phyloP scores from a whole-genome alignment of 2,797 vertebrate species.

The Melanotaenia maccullochi region DNA sequence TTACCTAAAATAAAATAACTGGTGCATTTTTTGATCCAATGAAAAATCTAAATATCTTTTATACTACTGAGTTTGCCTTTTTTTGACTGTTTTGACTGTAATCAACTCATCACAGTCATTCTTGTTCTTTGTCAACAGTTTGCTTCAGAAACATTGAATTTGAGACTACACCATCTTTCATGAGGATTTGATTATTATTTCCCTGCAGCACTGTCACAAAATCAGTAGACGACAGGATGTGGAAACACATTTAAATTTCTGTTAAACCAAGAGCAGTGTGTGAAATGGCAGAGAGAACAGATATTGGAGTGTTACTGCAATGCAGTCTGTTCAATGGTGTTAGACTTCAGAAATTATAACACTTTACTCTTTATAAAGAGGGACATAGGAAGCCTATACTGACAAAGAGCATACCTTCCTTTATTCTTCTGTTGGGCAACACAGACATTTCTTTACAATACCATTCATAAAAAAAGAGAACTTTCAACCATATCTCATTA shows the following conservation, averaged over 20 bases:
- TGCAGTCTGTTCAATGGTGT: constrained; percentile 16
- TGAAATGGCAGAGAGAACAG: constrained; percentile 34
- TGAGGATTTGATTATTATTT: constrained; percentile 5
- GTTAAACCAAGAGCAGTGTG: constrained; percentile 19
- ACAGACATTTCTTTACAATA: constrained; percentile 69
- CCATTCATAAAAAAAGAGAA: constrained; percentile 51
- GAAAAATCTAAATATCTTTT: neutral
- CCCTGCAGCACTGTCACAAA: neutral
- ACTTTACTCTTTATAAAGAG: constrained; percentile 54
- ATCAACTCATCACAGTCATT: neutral
- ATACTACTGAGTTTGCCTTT: neutral
- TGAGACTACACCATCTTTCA: neutral
- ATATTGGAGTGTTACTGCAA: constrained; percentile 5
- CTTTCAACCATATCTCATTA: neutral
- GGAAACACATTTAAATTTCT: constrained; percentile 22
- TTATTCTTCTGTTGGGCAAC: constrained; percentile 58
- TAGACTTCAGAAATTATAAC: constrained; percentile 33
- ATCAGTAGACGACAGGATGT: constrained; percentile 19
- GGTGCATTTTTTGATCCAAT: neutral
- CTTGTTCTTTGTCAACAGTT: neutral
- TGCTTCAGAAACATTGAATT: neutral
- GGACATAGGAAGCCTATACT: constrained; percentile 45
- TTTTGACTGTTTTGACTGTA: neutral
- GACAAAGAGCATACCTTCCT: constrained; percentile 69
- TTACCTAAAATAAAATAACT: neutral